Base-by-base conservation (phyloP, 2,113 vertebrate species). In the Gnathonemus longibarbis region DNA sequence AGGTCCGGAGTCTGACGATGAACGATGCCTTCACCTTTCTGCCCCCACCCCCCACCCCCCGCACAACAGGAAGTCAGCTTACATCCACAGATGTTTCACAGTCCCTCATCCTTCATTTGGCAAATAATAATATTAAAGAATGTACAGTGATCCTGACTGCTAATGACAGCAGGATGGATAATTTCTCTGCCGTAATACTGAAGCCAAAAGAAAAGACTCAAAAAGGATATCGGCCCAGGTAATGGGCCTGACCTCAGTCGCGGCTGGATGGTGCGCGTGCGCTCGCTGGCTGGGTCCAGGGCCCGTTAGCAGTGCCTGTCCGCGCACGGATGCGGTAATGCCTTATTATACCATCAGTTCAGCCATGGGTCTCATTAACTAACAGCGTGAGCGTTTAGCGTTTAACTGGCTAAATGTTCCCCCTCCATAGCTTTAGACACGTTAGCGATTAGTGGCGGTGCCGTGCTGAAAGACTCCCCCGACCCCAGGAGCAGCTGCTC, bases 301-400 rank as follows among this genome's bases (percentile, higher is more conserved):
- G n/a, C 66, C 27, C 7, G 35, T 31, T 3, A 89, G 49, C 74
- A 39, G 19, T 15, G 24, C 46, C 45, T 49, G 45, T 31, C 27
- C 45, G 6, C 62, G 21, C 10, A 3, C 15, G 21, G 48, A 42
- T 6, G 31, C 53, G 24, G 42, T 87, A 66, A 49, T 74, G 13
- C 49, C 49, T 77, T 83, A 80, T 84, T 39, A 89, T 27, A 89
- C 48, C 74, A 83, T 24, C 74, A 42, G 31, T 89, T 89, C 70
- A 80, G 42, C 88, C n/a, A 50, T 84, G 74, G 46, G 35, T n/a
- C 66, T 89, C 31, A n/a, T 84, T 84, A 46, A 35, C 48, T 42
- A 49, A 53, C 86, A 87, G 50, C 19, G 88, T 31, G 49, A 52
- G 52, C 35, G 74, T 39, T 80, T 80, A 80, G 74, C 74, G 35